A percentile compares a stretch with the other conserved stretches of the same genome.
phyloP scores from a whole-genome alignment of 2,888 invertebrate species.

The Drosophila quinaria region DNA sequence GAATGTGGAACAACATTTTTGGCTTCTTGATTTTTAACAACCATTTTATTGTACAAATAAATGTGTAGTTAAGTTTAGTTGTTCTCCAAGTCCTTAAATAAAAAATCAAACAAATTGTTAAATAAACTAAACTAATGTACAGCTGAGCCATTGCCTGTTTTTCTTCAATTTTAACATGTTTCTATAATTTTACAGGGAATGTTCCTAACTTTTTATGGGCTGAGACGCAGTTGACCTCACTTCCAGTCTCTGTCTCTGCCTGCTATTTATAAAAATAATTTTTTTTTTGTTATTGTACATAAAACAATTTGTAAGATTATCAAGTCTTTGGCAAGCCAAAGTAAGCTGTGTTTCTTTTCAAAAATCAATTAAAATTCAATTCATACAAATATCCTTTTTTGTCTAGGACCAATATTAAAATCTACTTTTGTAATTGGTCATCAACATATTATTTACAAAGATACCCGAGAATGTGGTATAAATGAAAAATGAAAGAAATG shows the following conservation, averaged over 20 bases:
- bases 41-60: conserved; percentile 44
- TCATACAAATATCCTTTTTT: not conserved
- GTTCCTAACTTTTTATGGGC: not conserved
- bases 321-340: not conserved
- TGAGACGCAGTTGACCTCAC: not conserved
- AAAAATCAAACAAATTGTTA: not conserved
- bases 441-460: conserved; percentile 9
- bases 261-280: not conserved
- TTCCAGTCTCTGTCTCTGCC: not conserved
- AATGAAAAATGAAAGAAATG: conserved; percentile 10
- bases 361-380: not conserved
- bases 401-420: conserved; percentile 49
- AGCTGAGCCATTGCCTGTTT: not conserved
- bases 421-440: conserved; percentile 7
- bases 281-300: not conserved
- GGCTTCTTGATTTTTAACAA: conserved; percentile 44
- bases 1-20: conserved; percentile 39
- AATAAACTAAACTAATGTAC: not conserved
- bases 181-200: not conserved
- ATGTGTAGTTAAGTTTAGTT: conserved; percentile 9
- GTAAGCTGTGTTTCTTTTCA: not conserved
- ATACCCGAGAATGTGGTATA: conserved; percentile 9
- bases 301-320: not conserved
- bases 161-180: not conserved
- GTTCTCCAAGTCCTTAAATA: conserved; percentile 10